Evolutionary conservation across 2,888 invertebrate genomes (phyloP).

Genomic region (Chymomyza amoena): DNA sequence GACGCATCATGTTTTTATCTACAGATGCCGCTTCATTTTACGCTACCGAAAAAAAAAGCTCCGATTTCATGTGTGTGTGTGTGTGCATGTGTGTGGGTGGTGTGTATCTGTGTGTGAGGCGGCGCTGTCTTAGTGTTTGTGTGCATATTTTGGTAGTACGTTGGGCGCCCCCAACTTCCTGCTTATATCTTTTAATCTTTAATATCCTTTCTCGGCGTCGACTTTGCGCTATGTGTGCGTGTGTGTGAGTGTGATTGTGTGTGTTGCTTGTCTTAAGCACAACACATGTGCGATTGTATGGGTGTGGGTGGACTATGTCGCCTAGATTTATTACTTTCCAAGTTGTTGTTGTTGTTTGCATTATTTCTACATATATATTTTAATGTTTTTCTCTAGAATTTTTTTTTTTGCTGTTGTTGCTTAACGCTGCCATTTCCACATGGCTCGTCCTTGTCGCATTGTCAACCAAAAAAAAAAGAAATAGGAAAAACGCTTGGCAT

Average conservation of each 20-base stretch:
- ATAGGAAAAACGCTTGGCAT: constrained; percentile 37
- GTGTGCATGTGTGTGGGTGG: constrained; percentile 11
- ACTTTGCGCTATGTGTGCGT: constrained; percentile 46
- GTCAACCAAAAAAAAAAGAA: constrained; percentile 39
- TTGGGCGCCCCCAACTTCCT: constrained; percentile 21
- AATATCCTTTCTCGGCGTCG: constrained; percentile 71
- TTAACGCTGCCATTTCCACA: background rate
- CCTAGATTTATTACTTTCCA: constrained; percentile 70
- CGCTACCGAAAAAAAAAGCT: constrained; percentile 40
- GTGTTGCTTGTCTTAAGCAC: constrained; percentile 2
- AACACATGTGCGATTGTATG: background rate
- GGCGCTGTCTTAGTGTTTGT: background rate
- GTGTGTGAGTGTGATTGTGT: constrained; percentile 11
- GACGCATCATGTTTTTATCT: constrained; percentile 60
- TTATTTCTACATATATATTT: constrained; percentile 46
- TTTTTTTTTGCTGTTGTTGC: constrained; percentile 42
- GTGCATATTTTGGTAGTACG: constrained; percentile 10
- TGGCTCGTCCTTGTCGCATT: constrained; percentile 31
- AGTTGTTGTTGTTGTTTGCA: constrained; percentile 45
- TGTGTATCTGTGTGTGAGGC: background rate
- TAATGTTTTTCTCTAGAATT: constrained; percentile 39
- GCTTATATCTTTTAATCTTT: constrained; percentile 74
- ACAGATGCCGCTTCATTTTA: constrained; percentile 13
- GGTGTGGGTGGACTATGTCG: constrained; percentile 38
- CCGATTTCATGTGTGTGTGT: constrained; percentile 52